Evolutionary conservation across 2,113 vertebrate genomes (phyloP).

Genomic region (Rhipidura dahli): DNA sequence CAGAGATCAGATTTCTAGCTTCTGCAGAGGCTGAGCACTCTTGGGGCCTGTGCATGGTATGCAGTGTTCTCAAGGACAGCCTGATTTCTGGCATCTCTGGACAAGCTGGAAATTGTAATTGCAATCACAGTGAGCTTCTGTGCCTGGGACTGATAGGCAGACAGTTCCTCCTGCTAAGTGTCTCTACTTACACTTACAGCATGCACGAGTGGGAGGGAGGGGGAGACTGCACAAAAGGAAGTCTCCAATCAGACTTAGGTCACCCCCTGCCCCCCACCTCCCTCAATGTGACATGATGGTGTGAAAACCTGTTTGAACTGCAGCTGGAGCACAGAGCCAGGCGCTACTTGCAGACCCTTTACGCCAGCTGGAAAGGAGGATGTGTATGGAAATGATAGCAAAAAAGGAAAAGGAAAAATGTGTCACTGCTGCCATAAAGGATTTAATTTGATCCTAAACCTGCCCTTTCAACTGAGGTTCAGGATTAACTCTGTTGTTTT

Average conservation of each 20-base stretch:
- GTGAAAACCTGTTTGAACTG: background rate
- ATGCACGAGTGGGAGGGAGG: background rate
- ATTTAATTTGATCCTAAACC: background rate
- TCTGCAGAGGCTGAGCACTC: background rate
- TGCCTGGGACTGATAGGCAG: background rate
- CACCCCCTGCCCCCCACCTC: background rate
- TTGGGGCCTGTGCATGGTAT: background rate
- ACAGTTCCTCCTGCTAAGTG: background rate
- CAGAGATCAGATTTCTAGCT: background rate
- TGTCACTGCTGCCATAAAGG: background rate
- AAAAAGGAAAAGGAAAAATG: background rate
- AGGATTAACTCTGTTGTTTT: background rate
- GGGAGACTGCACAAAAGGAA: background rate
- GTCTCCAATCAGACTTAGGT: background rate
- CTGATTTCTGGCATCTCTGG: slow-evolving; percentile 29
- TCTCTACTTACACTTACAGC: background rate
- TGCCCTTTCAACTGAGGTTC: background rate
- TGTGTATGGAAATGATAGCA: background rate
- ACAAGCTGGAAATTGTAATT: background rate
- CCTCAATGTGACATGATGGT: background rate
- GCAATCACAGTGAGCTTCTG: background rate
- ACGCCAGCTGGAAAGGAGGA: background rate
- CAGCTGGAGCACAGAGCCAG: background rate
- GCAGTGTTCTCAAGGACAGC: slow-evolving; percentile 15
- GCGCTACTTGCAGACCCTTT: background rate